Conservation (phyloP, 2,888 invertebrate species). For the Thereva nobilitata region DNA sequence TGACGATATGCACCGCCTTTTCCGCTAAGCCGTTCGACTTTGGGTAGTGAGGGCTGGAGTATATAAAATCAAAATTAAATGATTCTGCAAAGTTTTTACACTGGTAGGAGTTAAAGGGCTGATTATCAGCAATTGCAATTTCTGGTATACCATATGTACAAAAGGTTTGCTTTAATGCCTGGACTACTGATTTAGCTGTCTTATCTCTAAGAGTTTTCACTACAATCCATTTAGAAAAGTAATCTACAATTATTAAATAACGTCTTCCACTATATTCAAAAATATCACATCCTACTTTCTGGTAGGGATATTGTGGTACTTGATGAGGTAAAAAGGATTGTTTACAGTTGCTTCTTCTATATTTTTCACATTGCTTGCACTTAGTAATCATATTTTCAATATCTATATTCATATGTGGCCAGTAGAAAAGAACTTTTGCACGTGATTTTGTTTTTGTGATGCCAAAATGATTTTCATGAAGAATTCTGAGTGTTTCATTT, state of each 20-base stretch:
- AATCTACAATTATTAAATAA: too few relatives aligned
- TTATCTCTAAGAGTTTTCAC: neutral
- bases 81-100: neutral
- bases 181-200: neutral
- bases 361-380: slow-evolving; percentile 38
- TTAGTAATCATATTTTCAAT: slow-evolving; percentile 34
- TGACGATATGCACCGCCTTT: slow-evolving; percentile 33
- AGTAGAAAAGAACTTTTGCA: slow-evolving; percentile 41
- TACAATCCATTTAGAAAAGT: too few relatives aligned
- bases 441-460: slow-evolving; percentile 42
- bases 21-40: slow-evolving; percentile 46
- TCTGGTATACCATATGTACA: neutral
- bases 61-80: neutral
- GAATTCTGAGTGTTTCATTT: slow-evolving; percentile 14
- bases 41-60: slow-evolving; percentile 33
- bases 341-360: neutral
- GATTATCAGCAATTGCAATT: neutral
- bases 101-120: neutral
- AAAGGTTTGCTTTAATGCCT: neutral
- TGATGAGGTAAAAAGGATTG: slow-evolving; percentile 7
- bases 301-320: too few relatives aligned
- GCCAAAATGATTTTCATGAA: slow-evolving; percentile 33
- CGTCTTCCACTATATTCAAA: too few relatives aligned
- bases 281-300: too few relatives aligned
- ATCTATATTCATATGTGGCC: slow-evolving; percentile 37